phyloP scores from a whole-genome alignment of 2,888 invertebrate genomes.

The Oscheius sp. region DNA sequence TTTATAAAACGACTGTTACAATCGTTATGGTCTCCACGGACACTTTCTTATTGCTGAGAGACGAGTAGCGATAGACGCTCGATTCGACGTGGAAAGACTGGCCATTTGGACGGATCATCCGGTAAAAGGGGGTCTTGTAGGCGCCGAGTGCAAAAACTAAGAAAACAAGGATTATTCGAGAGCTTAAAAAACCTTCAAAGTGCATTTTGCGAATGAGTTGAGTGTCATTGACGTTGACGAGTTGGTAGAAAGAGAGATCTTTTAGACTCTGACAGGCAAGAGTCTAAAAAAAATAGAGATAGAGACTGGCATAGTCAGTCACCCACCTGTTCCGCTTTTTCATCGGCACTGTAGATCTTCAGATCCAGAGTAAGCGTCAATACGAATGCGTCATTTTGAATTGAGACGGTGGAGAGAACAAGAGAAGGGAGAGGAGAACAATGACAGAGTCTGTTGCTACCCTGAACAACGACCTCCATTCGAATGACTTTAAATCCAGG shows the following conservation, averaged over 20 bases:
- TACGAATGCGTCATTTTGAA: conserved; percentile 48
- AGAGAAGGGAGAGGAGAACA: conserved; percentile 52
- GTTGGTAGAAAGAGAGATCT: conserved; percentile 44
- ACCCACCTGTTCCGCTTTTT: conserved; percentile 37
- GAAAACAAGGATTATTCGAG: not conserved
- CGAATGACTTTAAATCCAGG: conserved; percentile 46
- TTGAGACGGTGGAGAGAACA: conserved; percentile 50
- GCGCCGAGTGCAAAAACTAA: conserved; percentile 50
- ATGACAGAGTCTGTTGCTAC: conserved; percentile 41
- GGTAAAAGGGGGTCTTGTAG: conserved; percentile 54
- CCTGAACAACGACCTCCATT: conserved; percentile 44
- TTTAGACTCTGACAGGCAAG: conserved; percentile 31
- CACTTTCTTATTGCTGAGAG: conserved; percentile 17
- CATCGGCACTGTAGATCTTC: conserved; percentile 47
- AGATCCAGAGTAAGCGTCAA: conserved; percentile 49
- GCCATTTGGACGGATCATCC: conserved; percentile 46
- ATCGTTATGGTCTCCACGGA: conserved; percentile 36
- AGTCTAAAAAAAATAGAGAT: not conserved
- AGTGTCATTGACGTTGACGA: conserved; percentile 47
- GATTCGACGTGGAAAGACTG: conserved; percentile 48
- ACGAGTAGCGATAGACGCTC: conserved; percentile 34
- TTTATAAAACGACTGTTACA: conserved; percentile 13
- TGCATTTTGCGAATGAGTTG: conserved; percentile 47
- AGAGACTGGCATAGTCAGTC: too few relatives aligned
- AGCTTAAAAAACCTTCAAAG: conserved; percentile 34